Base-by-base conservation (phyloP, 1,140 invertebrate species). In the Trichomalopsis sarcophagae region DNA sequence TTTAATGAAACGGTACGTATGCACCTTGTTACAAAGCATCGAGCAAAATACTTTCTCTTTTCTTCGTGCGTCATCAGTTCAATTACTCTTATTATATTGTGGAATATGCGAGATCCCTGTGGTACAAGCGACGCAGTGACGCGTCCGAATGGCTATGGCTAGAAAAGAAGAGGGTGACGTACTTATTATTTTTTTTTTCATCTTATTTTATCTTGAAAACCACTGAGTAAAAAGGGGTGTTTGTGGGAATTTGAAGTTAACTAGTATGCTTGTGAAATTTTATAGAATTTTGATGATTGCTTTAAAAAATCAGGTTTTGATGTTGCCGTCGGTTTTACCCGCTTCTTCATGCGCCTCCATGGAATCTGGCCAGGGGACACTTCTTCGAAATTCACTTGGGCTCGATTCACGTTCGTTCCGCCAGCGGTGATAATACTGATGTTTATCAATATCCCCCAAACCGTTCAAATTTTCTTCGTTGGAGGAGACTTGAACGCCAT, bases 281-380 rank as follows among this genome's bases (percentile, higher is more conserved):
- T 27, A 27, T 27, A 27, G 27, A 27, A 27, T 27, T 27, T 5
- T 62, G 7, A 21, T 7, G 21, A 62, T 21, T 62, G 17, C 21
- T 62, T n/a, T n/a, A 21, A 62, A 27, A 74, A 73, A 75, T 40
- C 68, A 87, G 87, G 73, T 82, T 87, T 86, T n/a, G 69, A 81
- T 21, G 80, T 77, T 21, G 86, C 85, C 6, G 71, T 86, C 17
- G 87, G 86, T 21, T 86, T 80, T 73, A 86, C 86, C 27, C 86
- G 83, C 2, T 68, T 40, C 2, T 80, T 80, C 55, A 71, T 88
- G 47, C 36, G 82, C n/a, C 50, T 87, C 2, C 66, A 87, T 4
- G 87, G 87, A 30, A 68, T 79, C 5, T 88, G 87, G 87, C 87
- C 86, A 33, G 83, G 82, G 5, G 3, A 47, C 23, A 14, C 27